Base-by-base conservation (phyloP, 2,797 vertebrate species). In the Bradypodion pumilum region DNA sequence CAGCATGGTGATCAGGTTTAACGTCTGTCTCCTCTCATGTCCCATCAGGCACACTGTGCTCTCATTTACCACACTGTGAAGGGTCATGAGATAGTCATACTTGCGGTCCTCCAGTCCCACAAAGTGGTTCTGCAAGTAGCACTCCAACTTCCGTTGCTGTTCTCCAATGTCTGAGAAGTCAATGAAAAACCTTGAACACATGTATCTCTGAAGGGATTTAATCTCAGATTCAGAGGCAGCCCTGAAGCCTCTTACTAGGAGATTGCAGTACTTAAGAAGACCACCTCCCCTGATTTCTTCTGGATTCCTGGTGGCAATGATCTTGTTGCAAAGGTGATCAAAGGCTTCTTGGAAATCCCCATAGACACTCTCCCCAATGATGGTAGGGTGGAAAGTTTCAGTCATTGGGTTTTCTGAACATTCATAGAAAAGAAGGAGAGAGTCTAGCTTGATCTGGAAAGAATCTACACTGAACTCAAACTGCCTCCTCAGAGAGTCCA, bases 21-120 rank as follows among this genome's bases (percentile, higher is more conserved):
- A 93, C 87, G 98, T 99, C 96, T 99, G 99, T 94, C 98, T 96
- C 94, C 99, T 96, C 95, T 99, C 98, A 52, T 99, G 99, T 84
- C 98, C 99, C 99, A 99, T 99, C 95, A 99, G 97, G 94, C 99
- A 99, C 95, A 99, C 99, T 0, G 99, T 99, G 92, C 99, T 99
- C 95, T 99, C 99, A 78, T 99, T 99, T 90, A 99, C 99, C 95
- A 99, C 99, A 74, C 97, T 95, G 0, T 99, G 98, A 83, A 99
- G 97, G 88, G 98, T 99, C 97, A 98, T 98, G 94, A 99, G 96
- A 96, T 99, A 99, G 94, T 99, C 98, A 78, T 99, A 99, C 97
- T 99, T 99, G 96, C 98, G 97, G 95, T 99, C 98, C 95, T 99
- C 99, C 94, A 99, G 95, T 87, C 98, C 99, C 94, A 99, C 97